phyloP scores from a whole-genome alignment of 2,113 vertebrate species.

The Herpailurus yagouaroundi region DNA sequence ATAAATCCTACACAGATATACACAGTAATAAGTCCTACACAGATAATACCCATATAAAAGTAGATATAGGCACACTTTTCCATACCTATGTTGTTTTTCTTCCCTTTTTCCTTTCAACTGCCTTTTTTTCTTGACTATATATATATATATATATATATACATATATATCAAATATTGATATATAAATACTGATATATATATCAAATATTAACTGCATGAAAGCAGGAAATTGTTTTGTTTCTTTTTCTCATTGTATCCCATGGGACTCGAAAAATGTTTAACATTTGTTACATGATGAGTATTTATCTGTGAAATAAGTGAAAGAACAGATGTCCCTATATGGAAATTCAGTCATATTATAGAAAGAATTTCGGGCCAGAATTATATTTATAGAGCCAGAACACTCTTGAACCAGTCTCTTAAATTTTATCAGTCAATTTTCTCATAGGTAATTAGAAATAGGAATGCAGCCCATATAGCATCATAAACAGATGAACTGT shows the following conservation, averaged over 20 bases:
- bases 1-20: neutral
- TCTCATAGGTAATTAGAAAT: neutral
- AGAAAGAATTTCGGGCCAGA: neutral
- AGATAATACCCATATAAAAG: neutral
- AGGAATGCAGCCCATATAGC: neutral
- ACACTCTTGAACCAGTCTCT: neutral
- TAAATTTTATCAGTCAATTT: neutral
- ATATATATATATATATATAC: neutral
- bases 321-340: neutral
- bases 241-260: neutral
- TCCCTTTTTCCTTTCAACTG: neutral
- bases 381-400: neutral
- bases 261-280: neutral
- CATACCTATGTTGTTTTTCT: neutral
- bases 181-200: neutral
- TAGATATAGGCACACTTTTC: fast-evolving
- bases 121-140: neutral
- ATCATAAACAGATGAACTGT: neutral
- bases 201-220: neutral
- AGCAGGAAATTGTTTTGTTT: neutral
- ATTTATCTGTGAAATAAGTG: neutral
- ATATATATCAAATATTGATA: neutral
- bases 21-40: neutral
- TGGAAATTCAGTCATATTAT: neutral
- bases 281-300: neutral